Percentiles rank a stretch among this genome's conserved stretches.
These are phyloP conservation scores for Caprella mutica DNA, from an alignment of 2,888 invertebrate species.

Conservation along the genomic window DNA sequence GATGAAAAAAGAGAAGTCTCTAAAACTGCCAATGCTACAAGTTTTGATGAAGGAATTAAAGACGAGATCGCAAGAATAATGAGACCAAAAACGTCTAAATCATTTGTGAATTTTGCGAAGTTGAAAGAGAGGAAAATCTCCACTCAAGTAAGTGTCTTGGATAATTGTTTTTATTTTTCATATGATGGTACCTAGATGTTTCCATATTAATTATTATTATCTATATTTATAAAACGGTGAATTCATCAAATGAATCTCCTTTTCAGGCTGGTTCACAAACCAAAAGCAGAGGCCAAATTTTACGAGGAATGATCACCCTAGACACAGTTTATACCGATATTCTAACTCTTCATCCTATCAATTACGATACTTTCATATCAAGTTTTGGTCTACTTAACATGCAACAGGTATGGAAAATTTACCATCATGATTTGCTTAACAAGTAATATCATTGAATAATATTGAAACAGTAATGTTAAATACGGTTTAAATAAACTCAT, in stretches of 20 bases:
- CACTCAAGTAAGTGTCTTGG: slow-evolving; percentile 36
- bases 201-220: too few species aligned
- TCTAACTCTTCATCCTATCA: slow-evolving; percentile 56
- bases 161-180: too few species aligned
- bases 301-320: slow-evolving; percentile 58
- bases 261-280: slow-evolving; percentile 30
- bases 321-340: slow-evolving; percentile 53
- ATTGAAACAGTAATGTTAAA: too few species aligned
- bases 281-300: slow-evolving; percentile 48
- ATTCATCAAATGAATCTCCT: too few species aligned
- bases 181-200: too few species aligned
- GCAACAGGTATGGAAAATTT: too few species aligned
- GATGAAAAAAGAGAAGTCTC: not conserved
- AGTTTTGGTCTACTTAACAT: slow-evolving; percentile 56
- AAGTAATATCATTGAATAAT: too few species aligned
- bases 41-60: slow-evolving; percentile 41
- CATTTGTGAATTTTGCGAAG: slow-evolving; percentile 38
- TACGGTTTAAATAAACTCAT: not conserved
- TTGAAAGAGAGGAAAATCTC: slow-evolving; percentile 38
- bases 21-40: slow-evolving; percentile 43
- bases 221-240: too few species aligned
- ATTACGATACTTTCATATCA: slow-evolving; percentile 60
- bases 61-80: not conserved
- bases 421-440: too few species aligned
- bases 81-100: slow-evolving; percentile 39